phyloP scores from a whole-genome alignment of 2,888 invertebrate species.

The Troides oblongomaculatus region DNA sequence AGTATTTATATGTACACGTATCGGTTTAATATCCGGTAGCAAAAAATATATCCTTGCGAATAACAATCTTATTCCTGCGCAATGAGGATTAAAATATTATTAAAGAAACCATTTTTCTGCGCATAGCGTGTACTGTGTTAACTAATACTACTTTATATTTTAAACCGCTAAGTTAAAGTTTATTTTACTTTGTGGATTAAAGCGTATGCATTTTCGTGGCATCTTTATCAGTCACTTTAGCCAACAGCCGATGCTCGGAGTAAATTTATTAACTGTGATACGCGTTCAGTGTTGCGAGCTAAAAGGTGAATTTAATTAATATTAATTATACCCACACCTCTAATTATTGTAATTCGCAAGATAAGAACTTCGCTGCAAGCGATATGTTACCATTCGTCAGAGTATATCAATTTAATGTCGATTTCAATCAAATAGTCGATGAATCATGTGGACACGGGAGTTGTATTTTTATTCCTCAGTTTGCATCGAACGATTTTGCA shows the following conservation, averaged over 20 bases:
- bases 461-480: slow-evolving; percentile 5
- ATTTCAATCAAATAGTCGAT: slow-evolving; percentile 24
- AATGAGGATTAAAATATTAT: slow-evolving; percentile 34
- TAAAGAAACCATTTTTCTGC: slow-evolving; percentile 30
- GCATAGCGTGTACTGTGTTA: slow-evolving; percentile 11
- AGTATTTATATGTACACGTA: slow-evolving; percentile 19
- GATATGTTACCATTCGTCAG: slow-evolving; percentile 50
- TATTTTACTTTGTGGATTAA: slow-evolving; percentile 28
- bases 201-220: slow-evolving; percentile 49
- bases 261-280: slow-evolving; percentile 80
- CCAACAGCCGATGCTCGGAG: slow-evolving; percentile 66
- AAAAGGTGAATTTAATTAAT: slow-evolving; percentile 79
- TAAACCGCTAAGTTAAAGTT: slow-evolving; percentile 29
- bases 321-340: slow-evolving; percentile 79
- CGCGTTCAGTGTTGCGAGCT: slow-evolving; percentile 75
- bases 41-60: slow-evolving; percentile 1
- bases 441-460: slow-evolving; percentile 16
- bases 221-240: slow-evolving; percentile 68
- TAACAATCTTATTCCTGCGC: slow-evolving; percentile 22
- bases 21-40: slow-evolving; percentile 17
- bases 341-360: slow-evolving; percentile 77
- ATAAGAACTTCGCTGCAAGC: slow-evolving; percentile 47
- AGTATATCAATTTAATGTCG: slow-evolving; percentile 27
- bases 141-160: slow-evolving; percentile 3
- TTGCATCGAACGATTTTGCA: neutral